Conservation (phyloP, 2,888 invertebrate genomes). For the Periphyllus acericola region DNA sequence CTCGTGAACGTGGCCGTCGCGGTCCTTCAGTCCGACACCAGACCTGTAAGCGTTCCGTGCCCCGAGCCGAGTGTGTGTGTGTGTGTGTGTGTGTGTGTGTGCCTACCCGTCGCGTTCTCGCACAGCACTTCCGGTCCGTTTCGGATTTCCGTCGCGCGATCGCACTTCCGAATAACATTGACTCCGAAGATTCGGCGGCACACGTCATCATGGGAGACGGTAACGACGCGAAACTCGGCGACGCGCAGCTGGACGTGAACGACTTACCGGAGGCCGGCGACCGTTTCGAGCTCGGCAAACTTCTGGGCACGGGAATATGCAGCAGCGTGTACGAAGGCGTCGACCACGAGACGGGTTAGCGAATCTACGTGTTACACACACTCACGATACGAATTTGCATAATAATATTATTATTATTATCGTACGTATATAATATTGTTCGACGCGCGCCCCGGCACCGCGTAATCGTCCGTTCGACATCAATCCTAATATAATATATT, state of each 20-base stretch:
- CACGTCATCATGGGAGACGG: conserved; percentile 3
- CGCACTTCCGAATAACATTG: neutral
- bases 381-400: no score
- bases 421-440: neutral
- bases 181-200: neutral
- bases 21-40: neutral
- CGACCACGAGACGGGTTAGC: conserved; percentile 76
- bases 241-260: conserved; percentile 67
- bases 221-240: neutral
- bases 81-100: no score
- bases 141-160: neutral
- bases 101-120: neutral
- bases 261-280: conserved; percentile 81
- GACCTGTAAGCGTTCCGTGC: neutral
- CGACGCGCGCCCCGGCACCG: no score
- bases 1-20: neutral
- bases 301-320: conserved; percentile 80
- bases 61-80: neutral
- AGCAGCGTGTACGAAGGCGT: conserved; percentile 80
- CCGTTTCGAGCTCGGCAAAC: conserved; percentile 77
- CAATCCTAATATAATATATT: no score
- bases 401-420: no score
- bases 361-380: no score
- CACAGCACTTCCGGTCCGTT: neutral
- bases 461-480: no score